Conservation (phyloP, 1,140 invertebrate genomes). For the Kradibia gibbosae region DNA sequence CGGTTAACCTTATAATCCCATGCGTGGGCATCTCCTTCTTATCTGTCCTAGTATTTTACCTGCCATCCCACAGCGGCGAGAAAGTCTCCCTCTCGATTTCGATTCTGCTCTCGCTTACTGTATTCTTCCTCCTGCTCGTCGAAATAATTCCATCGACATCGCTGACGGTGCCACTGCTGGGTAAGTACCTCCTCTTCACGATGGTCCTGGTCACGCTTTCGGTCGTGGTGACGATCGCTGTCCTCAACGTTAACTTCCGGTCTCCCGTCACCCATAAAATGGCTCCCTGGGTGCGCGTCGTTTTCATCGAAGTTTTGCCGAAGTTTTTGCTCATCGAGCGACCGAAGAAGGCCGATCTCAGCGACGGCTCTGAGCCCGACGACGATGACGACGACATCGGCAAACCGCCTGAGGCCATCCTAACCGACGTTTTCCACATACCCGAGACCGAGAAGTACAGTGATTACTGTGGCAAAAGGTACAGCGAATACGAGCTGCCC, state of each 20-base stretch:
- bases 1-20: slow-evolving; percentile 96
- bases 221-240: slow-evolving; percentile 97
- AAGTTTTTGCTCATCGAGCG: slow-evolving; percentile 88
- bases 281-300: slow-evolving; percentile 89
- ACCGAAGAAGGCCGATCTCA: slow-evolving; percentile 81
- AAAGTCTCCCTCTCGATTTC: slow-evolving; percentile 98
- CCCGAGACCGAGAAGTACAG: slow-evolving; percentile 76
- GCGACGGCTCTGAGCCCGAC: slow-evolving; percentile 77
- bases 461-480: slow-evolving; percentile 80
- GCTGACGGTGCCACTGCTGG: slow-evolving; percentile 95
- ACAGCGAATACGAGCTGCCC: slow-evolving; percentile 79
- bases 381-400: slow-evolving; percentile 72
- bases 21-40: slow-evolving; percentile 97
- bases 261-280: slow-evolving; percentile 97
- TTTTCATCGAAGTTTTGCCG: slow-evolving; percentile 93
- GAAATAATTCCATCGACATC: slow-evolving; percentile 99
- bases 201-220: slow-evolving; percentile 99
- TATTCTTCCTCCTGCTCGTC: slow-evolving; percentile 97
- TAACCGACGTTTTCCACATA: slow-evolving; percentile 64
- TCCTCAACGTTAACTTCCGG: slow-evolving; percentile 98
- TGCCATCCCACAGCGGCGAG: slow-evolving; percentile 98
- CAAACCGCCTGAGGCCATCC: slow-evolving; percentile 64
- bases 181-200: slow-evolving; percentile 99
- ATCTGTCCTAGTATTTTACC: slow-evolving; percentile 97
- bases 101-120: slow-evolving; percentile 97